phyloP scores from a whole-genome alignment of 2,888 invertebrate genomes.

The Diarsia brunnea region DNA sequence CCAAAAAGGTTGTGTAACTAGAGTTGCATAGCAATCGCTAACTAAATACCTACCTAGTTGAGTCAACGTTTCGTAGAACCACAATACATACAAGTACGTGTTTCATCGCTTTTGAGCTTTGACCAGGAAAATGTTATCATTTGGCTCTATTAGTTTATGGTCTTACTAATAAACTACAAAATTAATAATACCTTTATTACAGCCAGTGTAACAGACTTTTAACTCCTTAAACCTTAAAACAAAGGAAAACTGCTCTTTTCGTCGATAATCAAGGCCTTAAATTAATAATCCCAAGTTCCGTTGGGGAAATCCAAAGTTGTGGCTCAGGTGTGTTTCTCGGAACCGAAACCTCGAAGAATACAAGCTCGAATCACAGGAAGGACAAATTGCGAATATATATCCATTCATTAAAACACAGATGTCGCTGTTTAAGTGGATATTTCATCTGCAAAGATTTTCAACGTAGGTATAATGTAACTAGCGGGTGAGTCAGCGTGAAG shows the following conservation, averaged over 20 bases:
- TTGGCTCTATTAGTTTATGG: constrained; percentile 15
- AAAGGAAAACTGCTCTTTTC: neutral
- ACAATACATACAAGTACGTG: constrained; percentile 39
- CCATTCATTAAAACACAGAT: constrained; percentile 45
- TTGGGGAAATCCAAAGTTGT: constrained; percentile 33
- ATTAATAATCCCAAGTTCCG: neutral
- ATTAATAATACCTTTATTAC: neutral
- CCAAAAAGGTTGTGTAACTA: constrained; percentile 55
- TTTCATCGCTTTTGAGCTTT: constrained; percentile 41
- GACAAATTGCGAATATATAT: constrained; percentile 3
- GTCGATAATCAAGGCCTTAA: neutral
- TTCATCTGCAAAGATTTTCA: constrained; percentile 50
- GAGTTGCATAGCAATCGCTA: constrained; percentile 57
- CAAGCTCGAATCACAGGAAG: neutral
- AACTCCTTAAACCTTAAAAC: constrained; percentile 5
- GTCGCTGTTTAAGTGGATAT: constrained; percentile 48
- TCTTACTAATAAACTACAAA: constrained; percentile 18
- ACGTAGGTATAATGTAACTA: constrained; percentile 57
- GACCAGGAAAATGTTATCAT: constrained; percentile 65
- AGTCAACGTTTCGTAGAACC: constrained; percentile 70
- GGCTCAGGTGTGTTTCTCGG: constrained; percentile 27
- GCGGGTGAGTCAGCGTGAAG: constrained; percentile 84
- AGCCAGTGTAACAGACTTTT: neutral
- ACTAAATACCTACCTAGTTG: constrained; percentile 49
- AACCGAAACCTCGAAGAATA: constrained; percentile 12